A percentile compares a stretch with the other conserved stretches of the same genome.
Conservation (phyloP, 1,140 invertebrate genomes). For the Drosophila tsacasi region DNA sequence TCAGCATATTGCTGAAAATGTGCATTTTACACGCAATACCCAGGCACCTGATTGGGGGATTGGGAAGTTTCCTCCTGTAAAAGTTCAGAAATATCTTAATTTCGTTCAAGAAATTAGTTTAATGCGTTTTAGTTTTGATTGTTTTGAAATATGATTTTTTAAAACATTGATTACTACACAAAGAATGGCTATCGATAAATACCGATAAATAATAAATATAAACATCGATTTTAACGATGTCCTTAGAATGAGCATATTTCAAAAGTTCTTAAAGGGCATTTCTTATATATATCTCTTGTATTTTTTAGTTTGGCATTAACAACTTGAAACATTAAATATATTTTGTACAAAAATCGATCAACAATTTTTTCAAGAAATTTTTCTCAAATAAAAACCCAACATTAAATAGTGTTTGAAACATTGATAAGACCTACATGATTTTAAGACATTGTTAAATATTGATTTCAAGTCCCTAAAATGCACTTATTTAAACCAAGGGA, state of each 20-base stretch:
- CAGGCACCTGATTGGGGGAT: slow-evolving; percentile 18
- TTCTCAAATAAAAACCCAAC: background rate
- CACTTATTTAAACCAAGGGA: background rate
- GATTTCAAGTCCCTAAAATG: background rate
- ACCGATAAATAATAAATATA: background rate
- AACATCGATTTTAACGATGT: background rate
- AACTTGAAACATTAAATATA: no score
- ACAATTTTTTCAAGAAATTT: no score
- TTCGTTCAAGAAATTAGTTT: background rate
- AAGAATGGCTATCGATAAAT: background rate
- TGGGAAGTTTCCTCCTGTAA: background rate
- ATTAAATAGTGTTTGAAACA: background rate
- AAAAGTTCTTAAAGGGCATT: no score
- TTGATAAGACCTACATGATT: background rate
- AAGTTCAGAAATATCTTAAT: slow-evolving; percentile 5
- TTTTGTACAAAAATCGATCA: no score
- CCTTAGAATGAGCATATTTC: background rate
- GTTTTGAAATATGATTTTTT: background rate
- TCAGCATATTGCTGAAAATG: slow-evolving; percentile 14
- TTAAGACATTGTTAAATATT: background rate
- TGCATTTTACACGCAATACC: slow-evolving; percentile 24
- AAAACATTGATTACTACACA: background rate
- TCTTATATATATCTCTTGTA: background rate
- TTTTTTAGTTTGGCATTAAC: background rate
- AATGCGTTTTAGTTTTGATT: background rate